phyloP scores from a whole-genome alignment of 1,140 invertebrate species.

The Cataglyphis hispanica region DNA sequence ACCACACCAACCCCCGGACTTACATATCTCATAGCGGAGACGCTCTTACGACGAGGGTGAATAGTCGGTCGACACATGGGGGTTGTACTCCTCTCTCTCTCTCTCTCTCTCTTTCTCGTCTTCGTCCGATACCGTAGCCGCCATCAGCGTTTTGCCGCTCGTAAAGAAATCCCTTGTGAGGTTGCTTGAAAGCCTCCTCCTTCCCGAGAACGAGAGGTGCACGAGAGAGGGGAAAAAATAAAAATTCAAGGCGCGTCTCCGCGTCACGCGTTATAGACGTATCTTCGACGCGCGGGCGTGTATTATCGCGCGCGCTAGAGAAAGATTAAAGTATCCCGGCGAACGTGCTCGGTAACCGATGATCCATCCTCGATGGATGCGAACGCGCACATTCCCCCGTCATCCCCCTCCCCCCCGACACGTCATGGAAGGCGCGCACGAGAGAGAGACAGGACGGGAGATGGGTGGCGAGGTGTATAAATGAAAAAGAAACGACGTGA shows the following conservation, averaged over 20 bases:
- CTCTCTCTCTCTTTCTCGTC: no score
- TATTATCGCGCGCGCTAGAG: slow-evolving; percentile 33
- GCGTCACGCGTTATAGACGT: slow-evolving; percentile 41
- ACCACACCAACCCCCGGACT: slow-evolving; percentile 62
- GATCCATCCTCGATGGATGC: slow-evolving; percentile 36
- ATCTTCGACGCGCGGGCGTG: slow-evolving; percentile 14
- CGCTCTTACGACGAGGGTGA: slow-evolving; percentile 67
- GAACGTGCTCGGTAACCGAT: slow-evolving; percentile 56
- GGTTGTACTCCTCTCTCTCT: not conserved
- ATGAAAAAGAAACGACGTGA: slow-evolving; percentile 29
- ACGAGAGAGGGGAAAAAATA: not conserved
- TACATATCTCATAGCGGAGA: slow-evolving; percentile 77
- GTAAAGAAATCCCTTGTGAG: slow-evolving; percentile 65
- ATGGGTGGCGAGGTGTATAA: not conserved
- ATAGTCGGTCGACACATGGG: slow-evolving; percentile 72
- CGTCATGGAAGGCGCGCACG: not conserved
- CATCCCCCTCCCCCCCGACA: no score
- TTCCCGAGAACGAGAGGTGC: not conserved
- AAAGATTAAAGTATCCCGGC: slow-evolving; percentile 52
- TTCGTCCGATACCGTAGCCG: not conserved
- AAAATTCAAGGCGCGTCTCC: slow-evolving; percentile 27
- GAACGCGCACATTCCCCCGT: slow-evolving; percentile 66
- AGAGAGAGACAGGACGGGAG: not conserved
- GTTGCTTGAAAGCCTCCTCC: slow-evolving; percentile 33
- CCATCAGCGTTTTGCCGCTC: slow-evolving; percentile 54